phyloP scores from a whole-genome alignment of 2,797 vertebrate species.

The Buceros bicornis region DNA sequence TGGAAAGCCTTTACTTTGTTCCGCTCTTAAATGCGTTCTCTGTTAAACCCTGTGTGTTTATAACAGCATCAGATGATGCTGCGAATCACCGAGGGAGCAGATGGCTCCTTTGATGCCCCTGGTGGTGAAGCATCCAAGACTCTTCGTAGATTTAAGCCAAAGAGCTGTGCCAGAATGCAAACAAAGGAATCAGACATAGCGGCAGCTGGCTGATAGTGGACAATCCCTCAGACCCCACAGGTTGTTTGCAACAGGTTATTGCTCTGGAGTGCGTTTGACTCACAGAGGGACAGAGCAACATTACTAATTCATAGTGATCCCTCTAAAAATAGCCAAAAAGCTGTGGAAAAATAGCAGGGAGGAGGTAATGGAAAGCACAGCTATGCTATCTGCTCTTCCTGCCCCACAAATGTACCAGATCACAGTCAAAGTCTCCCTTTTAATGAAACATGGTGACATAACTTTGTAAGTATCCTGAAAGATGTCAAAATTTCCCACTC shows the following conservation, averaged over 20 bases:
- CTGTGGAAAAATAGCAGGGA: neutral
- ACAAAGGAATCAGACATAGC: slow-evolving; percentile 3
- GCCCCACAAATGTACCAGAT: neutral
- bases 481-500: neutral
- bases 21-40: neutral
- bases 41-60: slow-evolving; percentile 17
- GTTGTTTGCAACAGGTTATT: neutral
- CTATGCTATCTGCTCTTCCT: neutral
- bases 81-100: slow-evolving; percentile 9
- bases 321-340: slow-evolving; percentile 23
- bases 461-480: neutral
- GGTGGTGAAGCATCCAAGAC: neutral
- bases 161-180: slow-evolving; percentile 21
- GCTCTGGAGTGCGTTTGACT: slow-evolving; percentile 2
- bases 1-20: neutral
- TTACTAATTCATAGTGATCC: slow-evolving; percentile 45
- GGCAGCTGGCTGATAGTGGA: neutral
- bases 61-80: slow-evolving; percentile 7
- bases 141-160: neutral
- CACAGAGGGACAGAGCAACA: neutral
- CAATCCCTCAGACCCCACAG: slow-evolving; percentile 26
- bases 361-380: neutral
- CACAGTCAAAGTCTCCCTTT: neutral
- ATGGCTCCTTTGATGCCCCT: slow-evolving; percentile 17
- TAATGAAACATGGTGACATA: neutral